Conservation (phyloP, 2,113 vertebrate genomes). For the Ammospiza caudacuta region DNA sequence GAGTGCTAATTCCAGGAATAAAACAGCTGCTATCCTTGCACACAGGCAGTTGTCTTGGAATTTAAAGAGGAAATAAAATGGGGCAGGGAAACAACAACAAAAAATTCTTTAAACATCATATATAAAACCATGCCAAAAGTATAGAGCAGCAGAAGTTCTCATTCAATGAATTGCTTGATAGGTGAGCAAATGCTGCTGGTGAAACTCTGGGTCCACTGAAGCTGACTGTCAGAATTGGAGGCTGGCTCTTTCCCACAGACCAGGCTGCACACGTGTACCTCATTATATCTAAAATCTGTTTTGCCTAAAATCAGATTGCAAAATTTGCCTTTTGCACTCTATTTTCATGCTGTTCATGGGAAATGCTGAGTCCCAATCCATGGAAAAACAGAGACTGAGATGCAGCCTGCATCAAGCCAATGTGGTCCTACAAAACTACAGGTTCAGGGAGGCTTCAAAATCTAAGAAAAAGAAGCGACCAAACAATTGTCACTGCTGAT, state of each 20-base stretch:
- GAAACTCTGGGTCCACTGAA: not conserved
- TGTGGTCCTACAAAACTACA: rapidly evolving
- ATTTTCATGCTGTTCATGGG: not conserved
- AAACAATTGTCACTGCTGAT: not conserved
- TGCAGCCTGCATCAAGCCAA: not conserved
- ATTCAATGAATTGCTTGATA: not conserved
- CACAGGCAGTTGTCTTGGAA: constrained; percentile 24
- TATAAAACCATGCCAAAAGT: not conserved
- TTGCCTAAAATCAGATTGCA: not conserved
- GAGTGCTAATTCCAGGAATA: constrained; percentile 38
- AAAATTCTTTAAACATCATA: not conserved
- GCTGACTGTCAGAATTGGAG: not conserved
- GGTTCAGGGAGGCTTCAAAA: not conserved
- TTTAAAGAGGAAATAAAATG: constrained; percentile 46
- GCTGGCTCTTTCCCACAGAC: not conserved
- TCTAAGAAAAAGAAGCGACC: not conserved
- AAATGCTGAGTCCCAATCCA: not conserved
- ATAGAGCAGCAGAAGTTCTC: not conserved
- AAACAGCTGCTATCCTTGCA: constrained; percentile 37
- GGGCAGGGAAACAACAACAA: constrained; percentile 17
- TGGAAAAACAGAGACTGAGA: not conserved
- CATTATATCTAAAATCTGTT: not conserved
- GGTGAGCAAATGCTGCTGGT: not conserved
- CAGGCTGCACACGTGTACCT: not conserved
- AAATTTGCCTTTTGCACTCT: not conserved